Evolutionary conservation across 2,888 invertebrate genomes (phyloP), one percentile per base, ranked within the genome.

Genomic region (Prostheceraeus crozeri): DNA sequence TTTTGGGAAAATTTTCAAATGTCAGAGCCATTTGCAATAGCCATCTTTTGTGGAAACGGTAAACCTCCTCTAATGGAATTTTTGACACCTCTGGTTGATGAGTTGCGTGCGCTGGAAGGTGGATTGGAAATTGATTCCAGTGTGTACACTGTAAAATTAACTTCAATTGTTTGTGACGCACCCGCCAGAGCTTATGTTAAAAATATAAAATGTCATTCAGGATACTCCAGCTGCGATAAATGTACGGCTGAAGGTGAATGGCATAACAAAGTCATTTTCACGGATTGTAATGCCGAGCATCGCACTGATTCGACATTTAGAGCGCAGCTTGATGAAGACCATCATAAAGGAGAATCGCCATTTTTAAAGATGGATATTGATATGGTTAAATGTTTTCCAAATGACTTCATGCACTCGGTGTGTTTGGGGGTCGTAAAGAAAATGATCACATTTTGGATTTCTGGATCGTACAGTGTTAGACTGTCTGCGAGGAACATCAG

Each of bases 141-240:
- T n/a, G n/a, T n/a, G n/a, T n/a, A n/a, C n/a, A n/a, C n/a, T n/a
- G n/a, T 64, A 19, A 57, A 19, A 25, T 48, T 64, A 16, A 40
- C 23, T 3, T 57, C 40, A 14, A 45, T 64, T 46, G 56, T 64
- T 23, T 64, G 61, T 2, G 62, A 64, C 48, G 63, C 64, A n/a
- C 61, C 61, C 4, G 61, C 61, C n/a, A 62, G 59, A 52, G 8
- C 61, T 33, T 54, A 53, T 16, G 11, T 61, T 10, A 61, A 62
- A 51, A 28, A 55, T 30, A 35, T 35, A 3, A 57, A 55, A 33
- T 30, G 10, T n/a, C 40, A 56, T 25, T 46, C 14, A 33, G 40
- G 51, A 25, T 62, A 62, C 33, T 19, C 35, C 25, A 45, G 54
- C 11, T 62, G 62, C 56, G 55, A 62, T 25, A 55, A 40, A 16